Evolutionary conservation across 1,140 invertebrate species (phyloP).

Genomic region (Teleogryllus occipitalis): DNA sequence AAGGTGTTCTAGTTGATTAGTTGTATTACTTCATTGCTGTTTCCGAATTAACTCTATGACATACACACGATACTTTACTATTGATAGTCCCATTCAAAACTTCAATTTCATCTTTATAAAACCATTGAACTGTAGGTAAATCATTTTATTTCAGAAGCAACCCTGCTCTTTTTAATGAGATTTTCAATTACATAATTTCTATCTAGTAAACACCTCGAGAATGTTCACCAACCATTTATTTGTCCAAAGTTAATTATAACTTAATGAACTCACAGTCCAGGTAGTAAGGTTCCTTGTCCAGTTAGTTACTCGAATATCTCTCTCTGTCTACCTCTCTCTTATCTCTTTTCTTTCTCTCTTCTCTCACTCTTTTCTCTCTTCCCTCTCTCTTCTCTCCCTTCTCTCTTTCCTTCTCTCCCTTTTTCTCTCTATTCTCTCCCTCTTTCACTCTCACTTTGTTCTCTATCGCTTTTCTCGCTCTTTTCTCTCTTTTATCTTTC

Average conservation of each 20-base stretch:
- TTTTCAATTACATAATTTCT: background rate
- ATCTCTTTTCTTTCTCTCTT: background rate
- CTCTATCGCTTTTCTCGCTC: background rate
- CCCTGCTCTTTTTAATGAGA: too few species aligned
- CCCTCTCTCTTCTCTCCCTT: background rate
- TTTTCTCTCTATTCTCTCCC: background rate
- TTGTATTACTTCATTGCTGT: too few species aligned
- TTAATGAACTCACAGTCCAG: too few species aligned
- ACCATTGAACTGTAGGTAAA: too few species aligned
- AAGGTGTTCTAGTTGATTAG: too few species aligned
- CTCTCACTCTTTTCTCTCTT: background rate
- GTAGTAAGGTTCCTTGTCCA: too few species aligned
- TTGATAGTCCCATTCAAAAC: too few species aligned
- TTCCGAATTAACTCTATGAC: too few species aligned
- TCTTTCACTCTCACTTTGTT: background rate
- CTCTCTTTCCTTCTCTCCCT: background rate
- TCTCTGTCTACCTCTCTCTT: background rate
- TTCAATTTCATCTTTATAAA: too few species aligned
- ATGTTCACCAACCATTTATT: background rate
- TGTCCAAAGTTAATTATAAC: too few species aligned
- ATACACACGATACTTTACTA: too few species aligned
- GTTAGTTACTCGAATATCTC: background rate
- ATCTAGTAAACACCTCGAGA: background rate
- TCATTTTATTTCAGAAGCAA: too few species aligned
- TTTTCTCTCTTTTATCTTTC: background rate